Base-by-base conservation (phyloP, 1,140 invertebrate genomes). In the Aphaenogaster ashmeadi region DNA sequence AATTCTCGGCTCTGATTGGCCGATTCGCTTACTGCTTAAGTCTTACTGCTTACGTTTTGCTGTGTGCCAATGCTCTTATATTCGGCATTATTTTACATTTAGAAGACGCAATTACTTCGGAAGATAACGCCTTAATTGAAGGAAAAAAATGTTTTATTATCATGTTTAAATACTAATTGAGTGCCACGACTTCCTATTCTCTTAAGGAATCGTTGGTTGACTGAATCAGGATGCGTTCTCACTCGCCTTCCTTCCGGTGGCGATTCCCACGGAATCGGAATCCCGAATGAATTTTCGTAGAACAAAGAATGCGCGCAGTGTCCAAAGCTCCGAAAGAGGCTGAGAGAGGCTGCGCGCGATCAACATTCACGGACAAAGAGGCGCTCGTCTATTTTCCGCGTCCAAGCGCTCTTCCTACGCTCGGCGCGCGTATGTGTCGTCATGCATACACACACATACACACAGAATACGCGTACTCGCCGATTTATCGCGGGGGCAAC, bases 401-500 rank as follows among this genome's bases (percentile, higher is more conserved):
- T 56, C 3, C 27, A 18, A 44, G 54, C 58, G 62, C 58, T 41
- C 86, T 54, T 78, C 50, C 38, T 87, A 33, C 52, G 41, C 74
- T 52, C 54, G 13, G 11, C 15, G 47, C 15, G 41, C 11, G n/a
- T 44, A 8, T 44, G 18, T 52, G 15, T 56, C 64, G 11, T 41
- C 54, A 56, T 50, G 77, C 33, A n/a, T 11, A 71, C 72, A 66
- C 67, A 41, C 47, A 64, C 13, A 27, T 8, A 36, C 11, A 18
- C 33, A 50, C 21, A 69, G 3, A 21, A 27, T n/a, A 56, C 62
- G 74, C 72, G 47, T 50, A 50, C 13, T 77, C 58, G 36, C 44
- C 77, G 66, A 84, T 90, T 87, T 84, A 33, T 89, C 75, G 66
- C 50, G 50, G 27, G 62, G n/a, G 69, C 62, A 84, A 62, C 87